Conservation (phyloP, 2,888 invertebrate genomes). For the Xestoiulus laeticollis region DNA sequence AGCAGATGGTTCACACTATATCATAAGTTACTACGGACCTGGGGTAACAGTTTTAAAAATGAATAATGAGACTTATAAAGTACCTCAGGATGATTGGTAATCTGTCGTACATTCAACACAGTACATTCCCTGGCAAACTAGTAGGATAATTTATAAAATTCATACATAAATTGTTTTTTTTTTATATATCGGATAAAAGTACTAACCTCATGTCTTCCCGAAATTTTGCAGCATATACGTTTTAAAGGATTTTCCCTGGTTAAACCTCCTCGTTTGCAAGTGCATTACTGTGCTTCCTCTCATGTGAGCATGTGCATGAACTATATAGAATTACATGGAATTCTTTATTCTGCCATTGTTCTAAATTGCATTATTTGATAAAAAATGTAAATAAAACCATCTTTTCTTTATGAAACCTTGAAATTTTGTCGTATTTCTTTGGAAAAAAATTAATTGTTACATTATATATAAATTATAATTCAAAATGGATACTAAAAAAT, state of each 20-base stretch:
- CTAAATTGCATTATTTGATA: background rate
- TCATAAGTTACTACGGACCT: constrained; percentile 93
- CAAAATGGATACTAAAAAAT: background rate
- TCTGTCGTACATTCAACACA: background rate
- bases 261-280: background rate
- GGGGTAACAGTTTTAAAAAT: constrained; percentile 81
- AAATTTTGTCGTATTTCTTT: background rate
- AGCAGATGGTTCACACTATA: constrained; percentile 92
- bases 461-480: background rate
- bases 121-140: background rate
- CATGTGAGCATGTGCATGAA: background rate
- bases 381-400: background rate
- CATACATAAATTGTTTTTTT: background rate
- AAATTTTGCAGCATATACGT: background rate
- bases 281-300: background rate
- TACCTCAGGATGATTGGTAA: constrained; percentile 54
- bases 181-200: background rate
- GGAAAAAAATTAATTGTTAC: background rate
- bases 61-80: constrained; percentile 83
- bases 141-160: constrained; percentile 6
- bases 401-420: background rate
- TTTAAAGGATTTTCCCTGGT: background rate
- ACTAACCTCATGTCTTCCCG: background rate
- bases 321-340: background rate
- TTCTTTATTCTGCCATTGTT: background rate